These are phyloP conservation scores for Dromaius novaehollandiae DNA, from an alignment of 2,113 vertebrate genomes.

Conservation along the genomic window DNA sequence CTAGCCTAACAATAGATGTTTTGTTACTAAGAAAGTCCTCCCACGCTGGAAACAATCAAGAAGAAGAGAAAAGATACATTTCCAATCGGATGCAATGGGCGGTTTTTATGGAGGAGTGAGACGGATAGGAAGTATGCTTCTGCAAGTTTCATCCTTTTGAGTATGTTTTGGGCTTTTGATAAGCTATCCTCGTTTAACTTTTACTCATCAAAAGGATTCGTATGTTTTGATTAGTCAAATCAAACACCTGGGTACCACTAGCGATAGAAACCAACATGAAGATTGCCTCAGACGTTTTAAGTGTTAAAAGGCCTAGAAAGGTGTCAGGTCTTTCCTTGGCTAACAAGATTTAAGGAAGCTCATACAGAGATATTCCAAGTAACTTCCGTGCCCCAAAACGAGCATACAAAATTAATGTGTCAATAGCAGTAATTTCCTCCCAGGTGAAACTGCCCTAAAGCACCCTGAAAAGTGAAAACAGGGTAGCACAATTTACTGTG, in stretches of 20 bases:
- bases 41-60: not conserved
- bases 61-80: not conserved
- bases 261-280: not conserved
- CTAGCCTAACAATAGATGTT: not conserved
- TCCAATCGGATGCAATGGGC: not conserved
- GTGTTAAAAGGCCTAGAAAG: not conserved
- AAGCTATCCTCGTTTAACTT: not conserved
- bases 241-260: not conserved
- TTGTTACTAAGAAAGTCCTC: not conserved
- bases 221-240: not conserved
- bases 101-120: not conserved
- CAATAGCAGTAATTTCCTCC: not conserved
- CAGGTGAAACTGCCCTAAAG: not conserved
- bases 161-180: not conserved
- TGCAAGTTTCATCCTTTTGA: not conserved
- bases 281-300: not conserved
- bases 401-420: not conserved
- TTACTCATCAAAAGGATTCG: not conserved
- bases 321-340: not conserved
- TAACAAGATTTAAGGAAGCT: constrained; percentile 12
- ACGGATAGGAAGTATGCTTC: not conserved
- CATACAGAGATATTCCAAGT: not conserved
- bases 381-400: not conserved
- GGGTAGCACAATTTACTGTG: not conserved
- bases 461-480: not conserved